phyloP scores from a whole-genome alignment of 2,113 vertebrate species.

The Mus musculus region DNA sequence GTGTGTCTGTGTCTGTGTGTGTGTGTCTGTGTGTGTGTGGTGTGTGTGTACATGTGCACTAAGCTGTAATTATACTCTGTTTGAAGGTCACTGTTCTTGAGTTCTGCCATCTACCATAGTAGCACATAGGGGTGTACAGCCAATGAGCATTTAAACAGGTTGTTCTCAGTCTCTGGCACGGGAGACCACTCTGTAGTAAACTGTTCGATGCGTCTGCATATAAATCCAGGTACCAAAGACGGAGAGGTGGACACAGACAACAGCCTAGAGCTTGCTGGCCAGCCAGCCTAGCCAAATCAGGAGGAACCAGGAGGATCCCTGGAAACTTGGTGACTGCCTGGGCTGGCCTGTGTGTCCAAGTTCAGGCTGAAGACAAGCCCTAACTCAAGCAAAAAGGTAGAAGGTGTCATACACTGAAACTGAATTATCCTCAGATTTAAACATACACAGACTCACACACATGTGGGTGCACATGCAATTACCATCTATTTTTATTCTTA shows the following conservation, averaged over 20 bases:
- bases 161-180: background rate
- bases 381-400: slow-evolving; percentile 49
- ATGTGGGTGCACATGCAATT: too few relatives aligned
- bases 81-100: background rate
- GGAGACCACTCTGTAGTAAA: background rate
- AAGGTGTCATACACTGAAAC: background rate
- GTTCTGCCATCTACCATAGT: background rate
- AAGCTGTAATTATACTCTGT: background rate
- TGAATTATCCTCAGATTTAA: background rate
- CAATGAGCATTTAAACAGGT: background rate
- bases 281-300: too few relatives aligned
- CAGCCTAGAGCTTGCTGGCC: background rate
- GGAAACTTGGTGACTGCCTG: background rate
- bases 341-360: background rate
- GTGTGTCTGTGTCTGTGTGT: background rate
- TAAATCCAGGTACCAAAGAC: background rate
- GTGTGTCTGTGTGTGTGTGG: background rate
- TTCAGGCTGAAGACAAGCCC: background rate
- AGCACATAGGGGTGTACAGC: background rate
- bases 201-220: too few relatives aligned
- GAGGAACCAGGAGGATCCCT: background rate
- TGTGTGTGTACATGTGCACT: background rate
- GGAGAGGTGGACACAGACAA: background rate
- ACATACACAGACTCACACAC: background rate
- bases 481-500: background rate